Evolutionary conservation across 2,113 vertebrate species (phyloP).

Genomic region (Xiphias gladius): DNA sequence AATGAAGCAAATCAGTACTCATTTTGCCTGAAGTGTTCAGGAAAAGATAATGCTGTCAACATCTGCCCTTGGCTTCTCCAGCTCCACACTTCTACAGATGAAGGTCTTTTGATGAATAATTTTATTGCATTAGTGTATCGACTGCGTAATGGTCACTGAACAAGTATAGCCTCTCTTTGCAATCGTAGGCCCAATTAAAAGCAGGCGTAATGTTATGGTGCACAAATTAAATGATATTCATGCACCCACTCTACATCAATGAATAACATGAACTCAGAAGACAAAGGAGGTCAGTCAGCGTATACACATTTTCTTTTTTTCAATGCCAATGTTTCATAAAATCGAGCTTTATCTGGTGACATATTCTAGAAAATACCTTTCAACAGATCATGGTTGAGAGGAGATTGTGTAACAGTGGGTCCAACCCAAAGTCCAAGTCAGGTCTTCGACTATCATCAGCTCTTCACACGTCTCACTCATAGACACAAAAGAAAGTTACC

Average conservation of each 20-base stretch:
- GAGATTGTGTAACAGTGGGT: not conserved
- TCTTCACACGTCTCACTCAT: not conserved
- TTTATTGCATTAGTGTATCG: constrained; percentile 15
- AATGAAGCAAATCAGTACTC: not conserved
- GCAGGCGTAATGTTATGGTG: not conserved
- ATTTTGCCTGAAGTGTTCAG: not conserved
- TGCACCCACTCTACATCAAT: not conserved
- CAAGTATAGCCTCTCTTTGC: constrained; percentile 7
- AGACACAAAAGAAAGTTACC: not conserved
- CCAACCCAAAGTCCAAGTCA: not conserved
- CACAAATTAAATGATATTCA: not conserved
- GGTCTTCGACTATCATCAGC: not conserved
- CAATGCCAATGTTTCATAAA: not conserved
- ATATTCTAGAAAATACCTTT: not conserved
- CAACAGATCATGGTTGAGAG: not conserved
- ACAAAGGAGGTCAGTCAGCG: not conserved
- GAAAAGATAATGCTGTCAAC: not conserved
- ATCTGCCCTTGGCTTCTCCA: too few relatives aligned
- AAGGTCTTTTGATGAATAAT: constrained; percentile 55
- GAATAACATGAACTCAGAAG: constrained; percentile 3
- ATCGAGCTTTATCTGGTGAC: not conserved
- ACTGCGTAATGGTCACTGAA: constrained; percentile 18
- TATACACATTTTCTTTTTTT: not conserved
- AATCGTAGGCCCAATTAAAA: not conserved
- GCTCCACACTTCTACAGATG: constrained; percentile 26